Evolutionary conservation across 2,113 vertebrate genomes (phyloP), one percentile per base, ranked within the genome.

Genomic region (Stomatorhinus ivindoensis): DNA sequence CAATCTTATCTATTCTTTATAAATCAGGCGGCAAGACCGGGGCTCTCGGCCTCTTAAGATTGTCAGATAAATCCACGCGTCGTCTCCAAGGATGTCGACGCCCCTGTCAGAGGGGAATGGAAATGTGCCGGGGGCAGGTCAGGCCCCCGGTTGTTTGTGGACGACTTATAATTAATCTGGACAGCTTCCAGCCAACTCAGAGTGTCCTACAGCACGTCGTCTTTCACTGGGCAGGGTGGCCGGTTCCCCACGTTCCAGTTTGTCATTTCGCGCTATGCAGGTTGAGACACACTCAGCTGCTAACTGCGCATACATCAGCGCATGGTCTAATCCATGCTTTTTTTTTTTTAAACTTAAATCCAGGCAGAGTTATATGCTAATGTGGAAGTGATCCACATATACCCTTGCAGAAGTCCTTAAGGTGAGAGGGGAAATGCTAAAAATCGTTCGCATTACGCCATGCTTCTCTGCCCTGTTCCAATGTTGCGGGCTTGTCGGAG

Each of bases 81-180:
- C 73, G 90, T 65, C 88, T 55, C 90, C 90, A 47, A n/a, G 82
- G 44, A 47, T 87, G 85, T 92, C 87, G 89, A 91, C 91, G 83
- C 91, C 89, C 87, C 91, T 92, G 93, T 94, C 92, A 93, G 91
- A 82, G 1, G 82, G 35, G 48, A 80, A 89, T 88, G 91, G 73
- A 80, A 80, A 80, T 80, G 73, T 19, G 61, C 35, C 73, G 87
- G 90, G 73, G 90, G 58, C 48, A 53, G 91, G 91, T 91, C 90
- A 89, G 91, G 88, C 87, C 90, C 44, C 46, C 39, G 4, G 80
- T 24, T 85, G 82, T 91, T 92, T 91, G 89, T 92, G 90, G 87
- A 92, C 91, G 90, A 92, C 92, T 89, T 92, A 92, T 95, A 94
- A 96, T 95, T 94, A 95, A 94, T 93, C 91, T 94, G 94, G 94